A percentile compares a stretch with the other conserved stretches of the same genome.
Conservation (phyloP, 2,113 vertebrate species). For the Tetraodon nigroviridis region DNA sequence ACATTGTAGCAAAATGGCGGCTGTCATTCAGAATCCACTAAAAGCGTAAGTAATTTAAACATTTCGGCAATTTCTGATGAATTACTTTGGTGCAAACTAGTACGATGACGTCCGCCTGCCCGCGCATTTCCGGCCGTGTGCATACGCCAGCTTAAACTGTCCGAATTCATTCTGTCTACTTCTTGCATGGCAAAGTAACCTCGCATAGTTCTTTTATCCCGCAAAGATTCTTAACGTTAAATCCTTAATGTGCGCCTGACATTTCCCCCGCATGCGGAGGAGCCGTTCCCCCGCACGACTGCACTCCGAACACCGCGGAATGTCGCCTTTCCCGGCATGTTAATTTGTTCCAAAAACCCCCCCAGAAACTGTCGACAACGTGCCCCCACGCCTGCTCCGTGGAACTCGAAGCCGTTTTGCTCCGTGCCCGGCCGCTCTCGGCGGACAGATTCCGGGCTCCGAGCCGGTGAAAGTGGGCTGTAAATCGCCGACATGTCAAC, state of each 20-base stretch:
- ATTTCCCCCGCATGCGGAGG: conserved; percentile 9
- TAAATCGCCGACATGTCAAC: conserved; percentile 73
- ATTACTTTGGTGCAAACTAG: conserved; percentile 63
- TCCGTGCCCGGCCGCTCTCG: conserved; percentile 30
- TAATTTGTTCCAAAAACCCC: conserved; percentile 37
- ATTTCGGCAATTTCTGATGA: conserved; percentile 50
- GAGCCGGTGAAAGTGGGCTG: conserved; percentile 58
- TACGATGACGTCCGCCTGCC: conserved; percentile 6
- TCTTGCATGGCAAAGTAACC: conserved; percentile 70
- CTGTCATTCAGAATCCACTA: conserved; percentile 99
- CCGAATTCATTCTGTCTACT: conserved; percentile 63
- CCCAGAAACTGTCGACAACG: conserved; percentile 65
- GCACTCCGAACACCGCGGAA: conserved; percentile 22
- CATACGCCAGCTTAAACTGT: conserved; percentile 51
- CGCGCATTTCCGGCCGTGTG: conserved; percentile 48
- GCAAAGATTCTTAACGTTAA: conserved; percentile 33
- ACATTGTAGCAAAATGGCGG: conserved; percentile 99
- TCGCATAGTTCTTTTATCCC: conserved; percentile 62
- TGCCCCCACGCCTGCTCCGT: conserved; percentile 44
- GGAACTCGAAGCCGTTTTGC: conserved; percentile 51
- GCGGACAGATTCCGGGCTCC: conserved; percentile 41
- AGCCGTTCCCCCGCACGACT: conserved; percentile 26
- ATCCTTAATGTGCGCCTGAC: conserved; percentile 40
- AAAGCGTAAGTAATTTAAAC: conserved; percentile 94
- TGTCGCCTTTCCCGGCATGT: conserved; percentile 55